Conservation (phyloP, 2,113 vertebrate species). For the Notarius lentiginosus region DNA sequence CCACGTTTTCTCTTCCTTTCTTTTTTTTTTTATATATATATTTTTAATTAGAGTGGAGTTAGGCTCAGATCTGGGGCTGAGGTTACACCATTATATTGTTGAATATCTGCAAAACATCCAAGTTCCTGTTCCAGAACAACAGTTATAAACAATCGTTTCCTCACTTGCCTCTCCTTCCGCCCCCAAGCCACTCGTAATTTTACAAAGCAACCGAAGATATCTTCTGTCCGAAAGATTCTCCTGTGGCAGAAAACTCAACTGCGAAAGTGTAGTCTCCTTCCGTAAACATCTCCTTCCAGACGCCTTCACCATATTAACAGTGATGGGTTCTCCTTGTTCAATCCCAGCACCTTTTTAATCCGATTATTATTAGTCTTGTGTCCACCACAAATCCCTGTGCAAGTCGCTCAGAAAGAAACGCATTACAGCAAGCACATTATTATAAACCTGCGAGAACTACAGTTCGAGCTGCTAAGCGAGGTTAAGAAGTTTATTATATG, state of each 20-base stretch:
- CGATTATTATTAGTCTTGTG: background rate
- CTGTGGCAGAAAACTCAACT: background rate
- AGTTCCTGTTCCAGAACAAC: background rate
- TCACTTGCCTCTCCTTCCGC: background rate
- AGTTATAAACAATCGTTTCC: background rate
- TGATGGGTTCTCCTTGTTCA: background rate
- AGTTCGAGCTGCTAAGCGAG: background rate
- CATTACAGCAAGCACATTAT: background rate
- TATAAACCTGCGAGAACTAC: background rate
- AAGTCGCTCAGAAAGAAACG: background rate
- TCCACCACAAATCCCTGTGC: too few relatives aligned
- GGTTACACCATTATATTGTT: too few relatives aligned
- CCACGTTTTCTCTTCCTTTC: too few relatives aligned
- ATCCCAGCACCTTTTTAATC: background rate
- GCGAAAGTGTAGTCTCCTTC: background rate
- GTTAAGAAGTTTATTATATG: background rate
- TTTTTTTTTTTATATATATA: too few relatives aligned
- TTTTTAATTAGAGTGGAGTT: too few relatives aligned
- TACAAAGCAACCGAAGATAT: background rate
- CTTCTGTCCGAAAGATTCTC: background rate
- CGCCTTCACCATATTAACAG: background rate
- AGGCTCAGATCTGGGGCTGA: too few relatives aligned
- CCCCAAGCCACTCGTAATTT: background rate
- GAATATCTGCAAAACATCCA: background rate
- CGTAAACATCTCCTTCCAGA: background rate